Percentiles rank a stretch among this genome's conserved stretches.
These are phyloP conservation scores for Patella pellucida DNA, from an alignment of 2,888 invertebrate species.

Conservation along the genomic window DNA sequence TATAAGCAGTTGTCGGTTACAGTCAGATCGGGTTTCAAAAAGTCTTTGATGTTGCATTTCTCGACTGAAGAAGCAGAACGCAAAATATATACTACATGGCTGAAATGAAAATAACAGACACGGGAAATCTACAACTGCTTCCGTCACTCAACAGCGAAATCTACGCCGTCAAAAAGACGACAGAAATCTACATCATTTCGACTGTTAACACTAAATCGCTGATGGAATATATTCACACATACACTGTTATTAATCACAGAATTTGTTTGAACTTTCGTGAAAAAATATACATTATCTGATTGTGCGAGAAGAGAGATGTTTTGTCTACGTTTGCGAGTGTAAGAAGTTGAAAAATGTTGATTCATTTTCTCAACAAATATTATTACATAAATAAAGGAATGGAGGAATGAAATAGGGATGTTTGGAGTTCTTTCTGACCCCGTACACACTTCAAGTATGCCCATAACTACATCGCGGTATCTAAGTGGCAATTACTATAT, in stretches of 20 bases:
- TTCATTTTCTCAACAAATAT: too few relatives aligned
- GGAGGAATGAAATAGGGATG: too few relatives aligned
- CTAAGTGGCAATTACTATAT: too few relatives aligned
- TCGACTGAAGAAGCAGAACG: slow-evolving; percentile 10
- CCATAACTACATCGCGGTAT: too few relatives aligned
- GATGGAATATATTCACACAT: slow-evolving; percentile 8
- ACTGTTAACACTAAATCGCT: slow-evolving; percentile 4
- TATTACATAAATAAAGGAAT: too few relatives aligned
- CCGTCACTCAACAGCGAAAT: background rate
- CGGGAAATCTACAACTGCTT: background rate
- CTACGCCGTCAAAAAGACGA: background rate
- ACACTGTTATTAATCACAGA: slow-evolving; percentile 7
- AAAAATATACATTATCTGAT: slow-evolving; percentile 4
- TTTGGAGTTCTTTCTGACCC: too few relatives aligned
- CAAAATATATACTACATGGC: slow-evolving; percentile 11
- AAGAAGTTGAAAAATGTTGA: too few relatives aligned
- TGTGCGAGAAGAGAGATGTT: background rate
- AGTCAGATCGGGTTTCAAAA: background rate
- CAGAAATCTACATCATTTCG: slow-evolving; percentile 5
- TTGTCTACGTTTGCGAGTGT: background rate
- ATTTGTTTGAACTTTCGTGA: background rate
- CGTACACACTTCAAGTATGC: too few relatives aligned
- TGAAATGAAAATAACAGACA: background rate
- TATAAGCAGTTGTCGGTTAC: slow-evolving; percentile 11
- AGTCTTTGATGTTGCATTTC: slow-evolving; percentile 5